A percentile compares a stretch with the other conserved stretches of the same genome.
phyloP scores from a whole-genome alignment of 1,140 invertebrate genomes.

The Metopolophium dirhodum region DNA sequence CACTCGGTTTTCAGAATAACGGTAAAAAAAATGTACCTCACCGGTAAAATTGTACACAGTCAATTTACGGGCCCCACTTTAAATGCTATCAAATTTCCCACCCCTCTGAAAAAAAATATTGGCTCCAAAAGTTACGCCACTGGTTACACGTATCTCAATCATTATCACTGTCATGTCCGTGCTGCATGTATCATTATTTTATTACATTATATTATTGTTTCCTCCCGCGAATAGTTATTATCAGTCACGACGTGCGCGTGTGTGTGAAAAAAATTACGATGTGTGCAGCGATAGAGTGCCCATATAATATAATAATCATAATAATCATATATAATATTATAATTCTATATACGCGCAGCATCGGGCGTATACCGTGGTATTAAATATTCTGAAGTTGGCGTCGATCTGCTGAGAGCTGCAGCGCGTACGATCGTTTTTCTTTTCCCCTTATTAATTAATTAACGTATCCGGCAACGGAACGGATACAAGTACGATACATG shows the following conservation, averaged over 20 bases:
- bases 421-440: background rate
- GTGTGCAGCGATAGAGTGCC: background rate
- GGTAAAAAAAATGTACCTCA: too few species aligned
- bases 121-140: background rate
- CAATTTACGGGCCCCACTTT: too few species aligned
- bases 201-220: slow-evolving; percentile 19
- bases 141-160: background rate
- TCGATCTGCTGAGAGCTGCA: too few species aligned
- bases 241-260: background rate
- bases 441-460: slow-evolving; percentile 9
- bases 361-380: background rate
- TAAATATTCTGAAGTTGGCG: background rate
- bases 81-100: too few species aligned
- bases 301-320: background rate
- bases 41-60: too few species aligned
- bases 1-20: too few species aligned
- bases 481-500: background rate
- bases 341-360: background rate
- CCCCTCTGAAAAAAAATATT: background rate
- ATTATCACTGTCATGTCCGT: background rate
- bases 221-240: background rate
- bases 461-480: slow-evolving; percentile 4
- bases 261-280: slow-evolving; percentile 1
- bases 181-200: background rate
- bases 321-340: background rate